Evolutionary conservation across 2,113 vertebrate genomes (phyloP).

Genomic region (Cynopterus brachyotis): DNA sequence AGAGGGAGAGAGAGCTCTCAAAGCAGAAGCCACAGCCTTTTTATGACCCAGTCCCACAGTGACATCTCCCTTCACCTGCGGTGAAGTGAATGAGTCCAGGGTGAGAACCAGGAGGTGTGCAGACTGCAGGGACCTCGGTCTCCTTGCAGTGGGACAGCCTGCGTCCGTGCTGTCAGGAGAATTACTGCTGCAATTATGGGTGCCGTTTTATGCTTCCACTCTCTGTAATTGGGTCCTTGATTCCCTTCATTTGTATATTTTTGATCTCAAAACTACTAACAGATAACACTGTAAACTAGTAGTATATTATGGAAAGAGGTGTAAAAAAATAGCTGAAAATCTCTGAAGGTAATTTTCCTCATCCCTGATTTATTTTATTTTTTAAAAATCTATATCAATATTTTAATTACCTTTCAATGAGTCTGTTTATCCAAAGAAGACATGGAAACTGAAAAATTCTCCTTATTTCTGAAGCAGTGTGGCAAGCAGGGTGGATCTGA

Average conservation of each 20-base stretch:
- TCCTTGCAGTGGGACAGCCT: background rate
- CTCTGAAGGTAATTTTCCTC: background rate
- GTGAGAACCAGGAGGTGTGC: background rate
- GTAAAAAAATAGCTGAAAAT: background rate
- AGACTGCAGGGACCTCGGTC: background rate
- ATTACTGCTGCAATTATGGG: background rate
- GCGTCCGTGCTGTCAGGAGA: background rate
- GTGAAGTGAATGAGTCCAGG: background rate
- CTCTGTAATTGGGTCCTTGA: background rate
- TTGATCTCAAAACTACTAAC: background rate
- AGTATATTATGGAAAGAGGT: background rate
- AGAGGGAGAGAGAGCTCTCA: background rate
- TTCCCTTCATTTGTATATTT: background rate
- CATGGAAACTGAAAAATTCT: background rate
- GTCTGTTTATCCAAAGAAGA: background rate
- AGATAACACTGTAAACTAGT: background rate
- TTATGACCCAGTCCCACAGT: background rate
- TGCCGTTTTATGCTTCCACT: background rate
- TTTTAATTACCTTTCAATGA: background rate
- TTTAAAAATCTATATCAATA: background rate
- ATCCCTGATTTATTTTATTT: background rate
- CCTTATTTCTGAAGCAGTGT: background rate
- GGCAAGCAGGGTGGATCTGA: background rate
- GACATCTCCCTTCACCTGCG: background rate
- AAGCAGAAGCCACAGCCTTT: background rate